These are phyloP conservation scores for Sinella curviseta DNA, from an alignment of 1,140 invertebrate genomes.

Conservation along the genomic window DNA sequence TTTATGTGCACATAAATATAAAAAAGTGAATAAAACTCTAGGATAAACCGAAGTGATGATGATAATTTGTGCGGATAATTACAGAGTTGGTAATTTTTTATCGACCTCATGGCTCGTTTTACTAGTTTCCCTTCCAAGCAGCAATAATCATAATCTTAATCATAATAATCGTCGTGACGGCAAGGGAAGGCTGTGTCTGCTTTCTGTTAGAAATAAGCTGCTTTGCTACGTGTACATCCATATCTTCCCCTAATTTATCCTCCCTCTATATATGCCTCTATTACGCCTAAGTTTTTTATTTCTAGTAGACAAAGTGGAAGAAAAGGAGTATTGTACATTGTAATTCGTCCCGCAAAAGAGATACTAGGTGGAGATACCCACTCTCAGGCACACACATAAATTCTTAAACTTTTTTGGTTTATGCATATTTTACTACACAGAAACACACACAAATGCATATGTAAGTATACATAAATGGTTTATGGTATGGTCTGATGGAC, in stretches of 20 bases:
- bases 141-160: constrained; percentile 19
- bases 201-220: neutral
- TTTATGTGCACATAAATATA: neutral
- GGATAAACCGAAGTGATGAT: constrained; percentile 39
- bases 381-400: too few species aligned
- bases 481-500: neutral
- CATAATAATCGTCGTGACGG: constrained; percentile 19
- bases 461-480: neutral
- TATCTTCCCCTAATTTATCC: too few species aligned
- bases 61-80: constrained; percentile 49
- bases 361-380: neutral
- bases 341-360: neutral
- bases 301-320: neutral
- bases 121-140: constrained; percentile 35
- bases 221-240: too few species aligned
- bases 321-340: neutral
- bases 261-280: too few species aligned
- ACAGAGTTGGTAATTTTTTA: constrained; percentile 48
- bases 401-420: neutral
- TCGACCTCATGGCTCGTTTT: constrained; percentile 46
- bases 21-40: neutral
- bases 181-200: neutral
- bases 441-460: too few species aligned
- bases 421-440: constrained; percentile 16
- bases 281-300: neutral